Evolutionary conservation across 2,888 invertebrate species (phyloP).

Genomic region (Conistra vaccinii): DNA sequence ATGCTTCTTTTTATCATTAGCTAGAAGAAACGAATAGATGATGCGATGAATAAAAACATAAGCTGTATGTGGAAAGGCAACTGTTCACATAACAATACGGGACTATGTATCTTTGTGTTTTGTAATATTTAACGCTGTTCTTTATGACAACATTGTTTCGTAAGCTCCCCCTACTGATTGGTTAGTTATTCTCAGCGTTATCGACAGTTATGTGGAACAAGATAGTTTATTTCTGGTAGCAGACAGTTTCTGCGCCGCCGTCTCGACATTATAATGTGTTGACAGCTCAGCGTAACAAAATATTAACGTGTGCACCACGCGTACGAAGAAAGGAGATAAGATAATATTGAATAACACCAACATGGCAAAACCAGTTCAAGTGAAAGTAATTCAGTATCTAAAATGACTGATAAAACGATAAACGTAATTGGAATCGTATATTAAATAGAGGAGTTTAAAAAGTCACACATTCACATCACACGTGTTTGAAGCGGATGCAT

Average conservation of each 20-base stretch:
- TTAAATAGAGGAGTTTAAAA: slow-evolving; percentile 24
- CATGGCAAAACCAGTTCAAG: slow-evolving; percentile 51
- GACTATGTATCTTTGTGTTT: slow-evolving; percentile 30
- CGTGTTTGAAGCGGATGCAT: slow-evolving; percentile 29
- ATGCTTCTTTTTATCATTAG: slow-evolving; percentile 17
- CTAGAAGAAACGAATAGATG: slow-evolving; percentile 38
- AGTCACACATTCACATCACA: slow-evolving; percentile 27
- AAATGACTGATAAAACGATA: slow-evolving; percentile 30
- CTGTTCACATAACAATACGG: slow-evolving; percentile 37
- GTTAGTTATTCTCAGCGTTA: slow-evolving; percentile 76
- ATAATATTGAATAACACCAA: slow-evolving; percentile 60
- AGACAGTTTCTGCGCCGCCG: slow-evolving; percentile 75
- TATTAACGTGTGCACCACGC: slow-evolving; percentile 57
- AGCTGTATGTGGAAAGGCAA: slow-evolving; percentile 31
- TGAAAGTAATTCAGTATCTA: slow-evolving; percentile 49
- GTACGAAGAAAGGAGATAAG: slow-evolving; percentile 62
- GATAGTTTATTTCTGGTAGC: slow-evolving; percentile 81
- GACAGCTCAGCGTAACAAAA: slow-evolving; percentile 70
- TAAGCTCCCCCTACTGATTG: slow-evolving; percentile 72
- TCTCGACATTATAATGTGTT: slow-evolving; percentile 67
- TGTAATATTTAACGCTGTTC: slow-evolving; percentile 59
- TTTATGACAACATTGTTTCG: slow-evolving; percentile 70
- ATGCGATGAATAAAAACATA: slow-evolving; percentile 38
- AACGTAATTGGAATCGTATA: slow-evolving; percentile 11
- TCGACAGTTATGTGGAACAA: slow-evolving; percentile 82